Evolutionary conservation across 1,140 invertebrate genomes (phyloP), one percentile per base, ranked within the genome.

Genomic region (Drosophila murphyi): DNA sequence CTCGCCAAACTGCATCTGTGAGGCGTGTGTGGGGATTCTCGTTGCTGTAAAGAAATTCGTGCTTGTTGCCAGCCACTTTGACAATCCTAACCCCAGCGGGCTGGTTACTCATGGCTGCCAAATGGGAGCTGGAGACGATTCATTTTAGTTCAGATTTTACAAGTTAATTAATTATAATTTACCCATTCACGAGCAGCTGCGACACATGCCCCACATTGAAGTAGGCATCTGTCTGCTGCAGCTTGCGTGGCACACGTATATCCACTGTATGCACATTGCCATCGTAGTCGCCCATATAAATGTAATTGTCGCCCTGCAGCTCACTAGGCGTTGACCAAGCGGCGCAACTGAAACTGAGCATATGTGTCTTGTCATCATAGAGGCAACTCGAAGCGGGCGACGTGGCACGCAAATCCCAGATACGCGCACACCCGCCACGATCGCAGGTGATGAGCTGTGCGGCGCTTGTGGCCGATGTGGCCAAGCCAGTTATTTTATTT

Each of bases 231-330:
- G 78, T 76, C 47, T 54, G 55, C 10, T 64, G 52, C 0, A 86
- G 10, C 10, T 79, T 67, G 3, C 31, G 2, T 5, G 85, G 80
- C 7, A 76, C 74, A 8, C 85, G 80, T 2, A 73, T 59, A 12
- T 89, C 85, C 6, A 89, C 5, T 0, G 78, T 81, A 29, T 89
- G 81, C 2, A 89, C 78, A 7, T 76, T 75, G 1, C 85, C 85
- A 67, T 89, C 85, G 31, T 69, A 79, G 45, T 89, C 85, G 1
- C 85, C 85, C 1, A 89, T 31, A 31, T 89, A 89, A 0, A 89
- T 32, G 29, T 65, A 39, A 48, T 90, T 85, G 6, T 83, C 68
- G 7, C 74, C 80, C 1, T 75, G 52, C 0, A 67, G 55, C 41
- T 85, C 80, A 2, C n/a, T 72, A 2, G 85, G 48, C 8, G 64